A percentile compares a stretch with the other conserved stretches of the same genome.
Conservation (phyloP, 2,797 vertebrate genomes). For the Oophaga sylvatica region DNA sequence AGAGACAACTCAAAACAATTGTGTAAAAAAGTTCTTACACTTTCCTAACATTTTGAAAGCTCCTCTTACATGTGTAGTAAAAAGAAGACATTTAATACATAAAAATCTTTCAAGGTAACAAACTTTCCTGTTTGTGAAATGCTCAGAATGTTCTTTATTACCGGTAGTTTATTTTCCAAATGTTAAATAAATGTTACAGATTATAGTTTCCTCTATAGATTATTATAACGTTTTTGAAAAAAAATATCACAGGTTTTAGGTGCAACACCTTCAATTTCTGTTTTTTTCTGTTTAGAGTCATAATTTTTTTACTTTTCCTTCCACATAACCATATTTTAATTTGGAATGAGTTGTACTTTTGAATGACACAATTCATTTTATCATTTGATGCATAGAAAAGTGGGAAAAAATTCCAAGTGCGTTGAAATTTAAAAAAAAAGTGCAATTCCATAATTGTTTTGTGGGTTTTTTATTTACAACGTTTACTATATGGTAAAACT, state of each 20-base stretch:
- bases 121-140: neutral
- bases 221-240: neutral
- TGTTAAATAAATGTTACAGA: neutral
- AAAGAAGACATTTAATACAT: constrained; percentile 1
- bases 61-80: neutral
- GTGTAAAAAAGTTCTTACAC: neutral
- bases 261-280: no score
- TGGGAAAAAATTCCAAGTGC: no score
- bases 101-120: neutral
- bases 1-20: neutral
- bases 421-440: no score
- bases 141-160: neutral
- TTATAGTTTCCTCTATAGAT: neutral
- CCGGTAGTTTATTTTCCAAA: neutral
- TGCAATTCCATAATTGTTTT: no score
- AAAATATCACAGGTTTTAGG: neutral
- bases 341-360: no score
- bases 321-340: no score
- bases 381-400: no score
- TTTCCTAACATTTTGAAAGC: neutral
- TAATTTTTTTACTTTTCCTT: no score
- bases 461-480: no score
- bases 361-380: no score
- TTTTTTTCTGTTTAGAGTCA: no score
- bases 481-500: no score